Evolutionary conservation across 2,888 invertebrate genomes (phyloP), one percentile per base, ranked within the genome.

Genomic region (Diploptera punctata): DNA sequence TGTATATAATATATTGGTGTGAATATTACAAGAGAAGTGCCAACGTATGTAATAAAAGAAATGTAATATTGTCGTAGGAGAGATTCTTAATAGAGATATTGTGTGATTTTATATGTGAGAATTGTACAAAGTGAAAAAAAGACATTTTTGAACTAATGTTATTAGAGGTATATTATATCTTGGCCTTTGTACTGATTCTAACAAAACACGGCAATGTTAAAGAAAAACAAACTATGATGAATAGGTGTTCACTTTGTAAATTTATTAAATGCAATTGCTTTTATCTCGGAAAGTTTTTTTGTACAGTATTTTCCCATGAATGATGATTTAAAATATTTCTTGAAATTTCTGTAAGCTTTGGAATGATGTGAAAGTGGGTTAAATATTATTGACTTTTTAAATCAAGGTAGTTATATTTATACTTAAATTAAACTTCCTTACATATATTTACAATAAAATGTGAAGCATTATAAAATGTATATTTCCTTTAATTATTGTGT

Each of bases 371-470:
- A 19, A 38, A 16, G 43, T 52, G 10, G 38, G 43, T 21, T 62
- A 62, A 62, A 33, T n/a, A n/a, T n/a, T 21, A 62, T 21, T 43
- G 62, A 62, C 43, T 62, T 62, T 62, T 62, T 62, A 62, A 62
- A 62, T 52, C 62, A 62, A 16, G 62, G 62, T 43, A 43, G 61
- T 61, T 71, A 65, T 71, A 71, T 57, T 68, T 71, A 71, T 67
- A 71, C 44, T 24, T 67, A 67, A 44, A 67, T 54, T 54, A 65
- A n/a, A 57, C 43, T 26, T 57, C 49, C 60, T 57, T 71, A 71
- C 68, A 47, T 71, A 71, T 71, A 67, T 71, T 70, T 70, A 19
- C 70, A 70, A 70, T 70, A 70, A 70, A 70, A 70, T 49, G 43
- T 61, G 47, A 70, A 31, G 67, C 33, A 49, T 49, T 67, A 26